Evolutionary conservation across 2,113 vertebrate genomes (phyloP).

Genomic region (Solea senegalensis): DNA sequence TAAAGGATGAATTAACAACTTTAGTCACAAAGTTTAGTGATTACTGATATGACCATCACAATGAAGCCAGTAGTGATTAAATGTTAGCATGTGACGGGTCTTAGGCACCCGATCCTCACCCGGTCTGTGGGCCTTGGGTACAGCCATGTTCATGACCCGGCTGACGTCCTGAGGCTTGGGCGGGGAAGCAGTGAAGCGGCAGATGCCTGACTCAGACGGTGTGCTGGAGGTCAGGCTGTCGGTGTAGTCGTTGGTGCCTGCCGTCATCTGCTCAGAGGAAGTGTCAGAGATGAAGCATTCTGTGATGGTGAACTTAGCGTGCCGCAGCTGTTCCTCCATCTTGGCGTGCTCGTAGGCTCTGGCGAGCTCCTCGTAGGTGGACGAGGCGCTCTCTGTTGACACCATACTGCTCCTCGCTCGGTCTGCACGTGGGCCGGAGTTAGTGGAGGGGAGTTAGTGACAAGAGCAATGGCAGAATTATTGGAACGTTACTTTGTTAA

Average conservation of each 20-base stretch:
- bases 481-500: constrained; percentile 9
- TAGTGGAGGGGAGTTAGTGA: constrained; percentile 48
- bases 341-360: constrained; percentile 97
- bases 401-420: constrained; percentile 99
- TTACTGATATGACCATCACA: constrained; percentile 17
- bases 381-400: constrained; percentile 98
- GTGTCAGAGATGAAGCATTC: constrained; percentile 99
- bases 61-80: background rate
- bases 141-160: constrained; percentile 95
- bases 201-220: constrained; percentile 98
- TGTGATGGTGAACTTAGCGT: constrained; percentile 99
- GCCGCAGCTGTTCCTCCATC: constrained; percentile 98
- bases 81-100: background rate
- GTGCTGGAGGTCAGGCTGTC: constrained; percentile 99
- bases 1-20: constrained; percentile 2
- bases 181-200: constrained; percentile 96
- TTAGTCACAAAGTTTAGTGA: constrained; percentile 19
- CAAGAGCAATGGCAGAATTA: constrained; percentile 24
- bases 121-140: constrained; percentile 97
- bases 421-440: constrained; percentile 78
- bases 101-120: constrained; percentile 81
- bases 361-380: constrained; percentile 97
- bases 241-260: constrained; percentile 98
- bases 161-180: constrained; percentile 98
- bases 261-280: constrained; percentile 96